phyloP scores from a whole-genome alignment of 2,888 invertebrate genomes.

The Serripes groenlandicus region DNA sequence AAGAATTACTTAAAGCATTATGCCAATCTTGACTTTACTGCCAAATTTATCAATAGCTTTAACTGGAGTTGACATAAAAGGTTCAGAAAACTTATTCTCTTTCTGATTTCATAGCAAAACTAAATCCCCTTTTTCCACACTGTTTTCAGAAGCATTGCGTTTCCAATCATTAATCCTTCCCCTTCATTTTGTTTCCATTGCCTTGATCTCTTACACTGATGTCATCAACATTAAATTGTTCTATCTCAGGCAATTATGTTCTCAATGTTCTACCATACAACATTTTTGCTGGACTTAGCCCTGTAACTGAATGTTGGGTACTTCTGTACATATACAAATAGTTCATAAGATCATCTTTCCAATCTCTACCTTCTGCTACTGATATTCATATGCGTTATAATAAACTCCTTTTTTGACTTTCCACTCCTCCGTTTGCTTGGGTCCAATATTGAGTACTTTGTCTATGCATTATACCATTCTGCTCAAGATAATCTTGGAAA shows the following conservation, averaged over 20 bases:
- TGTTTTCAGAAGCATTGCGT: slow-evolving; percentile 17
- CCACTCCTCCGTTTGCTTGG: not conserved
- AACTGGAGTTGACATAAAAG: too few relatives aligned
- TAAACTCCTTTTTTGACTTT: not conserved
- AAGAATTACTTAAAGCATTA: too few relatives aligned
- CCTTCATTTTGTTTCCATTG: slow-evolving; percentile 11
- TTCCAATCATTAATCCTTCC: slow-evolving; percentile 32
- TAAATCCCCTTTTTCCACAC: slow-evolving; percentile 37
- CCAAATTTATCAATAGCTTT: too few relatives aligned
- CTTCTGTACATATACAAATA: not conserved
- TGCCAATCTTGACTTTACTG: too few relatives aligned
- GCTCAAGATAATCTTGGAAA: not conserved
- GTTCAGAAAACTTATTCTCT: not conserved
- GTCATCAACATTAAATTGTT: not conserved
- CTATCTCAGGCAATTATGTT: not conserved
- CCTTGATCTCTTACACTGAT: slow-evolving; percentile 40
- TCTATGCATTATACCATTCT: not conserved
- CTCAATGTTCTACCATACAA: not conserved
- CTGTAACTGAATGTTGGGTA: not conserved
- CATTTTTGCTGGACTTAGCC: not conserved
- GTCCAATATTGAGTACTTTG: not conserved
- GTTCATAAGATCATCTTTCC: not conserved
- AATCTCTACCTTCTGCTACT: not conserved
- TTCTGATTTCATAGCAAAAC: slow-evolving; percentile 31
- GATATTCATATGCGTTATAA: not conserved